Evolutionary conservation across 2,888 invertebrate genomes (phyloP).

Genomic region (Cordilura impudica): DNA sequence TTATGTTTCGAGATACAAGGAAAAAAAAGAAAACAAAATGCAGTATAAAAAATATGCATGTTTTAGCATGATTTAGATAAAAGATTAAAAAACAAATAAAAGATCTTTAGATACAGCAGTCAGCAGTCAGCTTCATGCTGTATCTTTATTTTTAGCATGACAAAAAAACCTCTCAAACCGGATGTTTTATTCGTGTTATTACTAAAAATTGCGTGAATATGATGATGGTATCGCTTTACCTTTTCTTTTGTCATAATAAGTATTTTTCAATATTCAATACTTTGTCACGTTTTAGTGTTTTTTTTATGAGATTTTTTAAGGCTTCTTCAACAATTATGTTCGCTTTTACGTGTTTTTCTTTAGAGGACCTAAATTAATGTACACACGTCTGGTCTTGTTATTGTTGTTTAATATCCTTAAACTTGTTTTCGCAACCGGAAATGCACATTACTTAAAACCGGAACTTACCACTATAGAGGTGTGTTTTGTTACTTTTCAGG

Average conservation of each 20-base stretch:
- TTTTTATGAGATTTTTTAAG: background rate
- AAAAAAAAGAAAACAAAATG: slow-evolving; percentile 15
- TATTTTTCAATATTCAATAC: background rate
- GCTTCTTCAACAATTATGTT: background rate
- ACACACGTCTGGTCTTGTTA: background rate
- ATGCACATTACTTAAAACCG: slow-evolving; percentile 53
- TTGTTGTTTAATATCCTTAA: slow-evolving; percentile 21
- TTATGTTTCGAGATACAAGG: slow-evolving; percentile 17
- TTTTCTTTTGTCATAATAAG: background rate
- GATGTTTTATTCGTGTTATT: slow-evolving; percentile 1
- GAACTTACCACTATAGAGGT: slow-evolving; percentile 54
- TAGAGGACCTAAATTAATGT: background rate
- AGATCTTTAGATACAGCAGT: slow-evolving; percentile 57
- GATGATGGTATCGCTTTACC: background rate
- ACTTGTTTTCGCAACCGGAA: slow-evolving; percentile 36
- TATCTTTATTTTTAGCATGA: background rate
- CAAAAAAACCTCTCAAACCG: background rate
- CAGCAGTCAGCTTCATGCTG: slow-evolving; percentile 3
- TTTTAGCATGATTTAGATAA: slow-evolving; percentile 53
- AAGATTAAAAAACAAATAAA: slow-evolving; percentile 29
- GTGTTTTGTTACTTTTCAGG: background rate
- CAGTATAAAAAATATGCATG: slow-evolving; percentile 34
- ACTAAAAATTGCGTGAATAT: background rate
- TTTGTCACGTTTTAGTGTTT: background rate
- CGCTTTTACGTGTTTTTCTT: background rate